A percentile compares a stretch with the other conserved stretches of the same genome.
Evolutionary conservation across 2,888 invertebrate genomes (phyloP).

Genomic region (Drosophila anomelani): DNA sequence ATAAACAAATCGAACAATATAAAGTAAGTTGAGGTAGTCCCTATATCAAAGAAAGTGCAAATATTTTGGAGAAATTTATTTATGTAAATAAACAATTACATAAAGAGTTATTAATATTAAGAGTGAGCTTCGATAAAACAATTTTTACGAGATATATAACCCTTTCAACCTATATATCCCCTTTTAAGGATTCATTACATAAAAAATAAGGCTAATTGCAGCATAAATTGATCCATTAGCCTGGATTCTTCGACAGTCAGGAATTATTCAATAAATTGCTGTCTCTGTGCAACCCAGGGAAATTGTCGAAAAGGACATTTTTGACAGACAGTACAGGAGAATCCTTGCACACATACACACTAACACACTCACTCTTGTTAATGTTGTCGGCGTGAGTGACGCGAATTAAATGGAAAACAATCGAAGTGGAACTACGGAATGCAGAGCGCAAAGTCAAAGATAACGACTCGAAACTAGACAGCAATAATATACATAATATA

Average conservation of each 20-base stretch:
- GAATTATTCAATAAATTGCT: slow-evolving; percentile 15
- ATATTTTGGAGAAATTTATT: not conserved
- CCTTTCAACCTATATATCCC: not conserved
- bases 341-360: slow-evolving; percentile 6
- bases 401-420: slow-evolving; percentile 43
- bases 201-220: not conserved
- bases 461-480: slow-evolving; percentile 11
- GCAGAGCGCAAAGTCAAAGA: slow-evolving; percentile 9
- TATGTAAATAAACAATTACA: not conserved
- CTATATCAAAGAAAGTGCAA: not conserved
- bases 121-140: not conserved
- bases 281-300: not conserved
- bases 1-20: slow-evolving; percentile 14
- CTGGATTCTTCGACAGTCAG: not conserved
- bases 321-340: slow-evolving; percentile 1
- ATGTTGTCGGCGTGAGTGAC: slow-evolving; percentile 17
- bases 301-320: slow-evolving; percentile 1
- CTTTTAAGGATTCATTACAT: not conserved
- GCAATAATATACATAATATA: not conserved
- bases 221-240: not conserved
- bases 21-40: slow-evolving; percentile 17
- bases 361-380: slow-evolving; percentile 2
- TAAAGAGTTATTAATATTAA: not conserved
- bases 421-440: slow-evolving; percentile 33
- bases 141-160: not conserved